Evolutionary conservation across 2,797 vertebrate genomes (phyloP), one percentile per base, ranked within the genome.

Genomic region (Perodicticus potto): DNA sequence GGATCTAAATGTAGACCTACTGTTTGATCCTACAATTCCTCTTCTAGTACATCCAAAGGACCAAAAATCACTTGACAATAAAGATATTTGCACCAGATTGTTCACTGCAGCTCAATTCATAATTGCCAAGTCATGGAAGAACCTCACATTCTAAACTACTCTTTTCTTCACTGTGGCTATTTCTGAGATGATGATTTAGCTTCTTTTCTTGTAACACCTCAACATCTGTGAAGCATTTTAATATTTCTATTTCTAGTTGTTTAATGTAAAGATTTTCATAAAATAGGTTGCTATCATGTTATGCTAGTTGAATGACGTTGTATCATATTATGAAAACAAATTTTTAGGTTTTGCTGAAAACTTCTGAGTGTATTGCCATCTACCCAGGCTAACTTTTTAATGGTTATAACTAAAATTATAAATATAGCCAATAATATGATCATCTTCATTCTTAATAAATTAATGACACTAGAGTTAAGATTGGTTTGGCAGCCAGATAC

Each of bases 221-320:
- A 34, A 63, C 45, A 29, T 7, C 7, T 27, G n/a, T 5, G 81
- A 86, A 70, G 5, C 12, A 72, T 61, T 70, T 89, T 37, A 57
- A 85, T 72, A 20, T 72, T 7, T 80, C 1, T 80, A 67, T 37
- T 94, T 55, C 78, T 49, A 74, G 17, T 92, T 73, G 86, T 89
- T 80, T 43, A 77, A 85, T n/a, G 69, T 84, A 49, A 63, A 16
- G 3, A 20, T 69, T 92, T 89, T 94, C 5, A 80, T 34, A 61
- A 78, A 74, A 32, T 80, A 69, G 8, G 9, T 78, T 8, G 10
- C 27, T 53, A 49, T 85, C n/a, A 40, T 69, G 57, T 81, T 88
- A 29, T 40, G 69, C 40, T 67, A 69, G 78, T 93, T 93, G 55
- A 57, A 84, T 87, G 73, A 70, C 3, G 32, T 69, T 91, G 84